Evolutionary conservation across 2,888 invertebrate genomes (phyloP).

Genomic region (Agrilus biguttatus): DNA sequence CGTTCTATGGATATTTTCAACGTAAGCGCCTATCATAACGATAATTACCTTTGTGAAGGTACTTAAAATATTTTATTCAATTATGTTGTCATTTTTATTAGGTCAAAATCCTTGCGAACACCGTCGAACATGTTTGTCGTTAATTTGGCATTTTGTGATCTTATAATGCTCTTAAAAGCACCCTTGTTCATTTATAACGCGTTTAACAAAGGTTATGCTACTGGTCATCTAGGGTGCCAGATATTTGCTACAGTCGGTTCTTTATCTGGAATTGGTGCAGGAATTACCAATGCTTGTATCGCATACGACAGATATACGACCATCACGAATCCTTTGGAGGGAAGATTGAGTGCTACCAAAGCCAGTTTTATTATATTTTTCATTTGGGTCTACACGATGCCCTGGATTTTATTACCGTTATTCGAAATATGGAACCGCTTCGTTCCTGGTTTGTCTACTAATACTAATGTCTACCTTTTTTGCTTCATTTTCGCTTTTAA

Average conservation of each 20-base stretch:
- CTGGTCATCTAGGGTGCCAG: conserved; percentile 61
- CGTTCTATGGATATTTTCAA: conserved; percentile 70
- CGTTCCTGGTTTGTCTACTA: conserved; percentile 49
- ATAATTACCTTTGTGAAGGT: no score
- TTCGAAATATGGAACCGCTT: conserved; percentile 74
- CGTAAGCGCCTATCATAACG: conserved; percentile 36
- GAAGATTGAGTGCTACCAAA: conserved; percentile 67
- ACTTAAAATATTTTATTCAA: no score
- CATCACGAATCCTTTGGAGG: conserved; percentile 71
- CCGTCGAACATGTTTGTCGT: conserved; percentile 76
- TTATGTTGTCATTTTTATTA: conserved; percentile 19
- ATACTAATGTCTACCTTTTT: no score
- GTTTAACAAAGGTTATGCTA: conserved; percentile 60
- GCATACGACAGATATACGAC: conserved; percentile 71
- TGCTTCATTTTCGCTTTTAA: no score
- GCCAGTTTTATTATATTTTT: conserved; percentile 58
- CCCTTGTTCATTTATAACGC: conserved; percentile 79
- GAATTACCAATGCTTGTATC: conserved; percentile 70
- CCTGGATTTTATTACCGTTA: conserved; percentile 67
- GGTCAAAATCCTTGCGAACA: conserved; percentile 56
- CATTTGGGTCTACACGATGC: conserved; percentile 65
- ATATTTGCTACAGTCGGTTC: conserved; percentile 63
- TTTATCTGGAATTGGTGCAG: conserved; percentile 67
- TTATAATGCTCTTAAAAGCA: conserved; percentile 76
- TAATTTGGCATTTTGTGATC: conserved; percentile 70